Base-by-base conservation (phyloP, 1,140 invertebrate species). In the Drosophila ogumai region DNA sequence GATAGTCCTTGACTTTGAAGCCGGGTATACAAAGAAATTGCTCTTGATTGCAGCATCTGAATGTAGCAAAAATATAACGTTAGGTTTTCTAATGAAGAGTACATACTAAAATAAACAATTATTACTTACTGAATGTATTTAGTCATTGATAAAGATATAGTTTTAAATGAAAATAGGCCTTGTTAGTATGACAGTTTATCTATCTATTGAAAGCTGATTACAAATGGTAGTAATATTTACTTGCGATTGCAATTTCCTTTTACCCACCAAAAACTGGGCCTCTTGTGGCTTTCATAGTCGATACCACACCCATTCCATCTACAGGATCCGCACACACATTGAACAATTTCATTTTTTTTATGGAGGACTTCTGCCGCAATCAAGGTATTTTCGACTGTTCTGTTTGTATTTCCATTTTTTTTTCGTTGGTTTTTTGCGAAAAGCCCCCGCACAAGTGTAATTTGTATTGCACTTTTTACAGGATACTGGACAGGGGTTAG, bases 401-500 rank as follows among this genome's bases (percentile, higher is more conserved):
- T 72, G 43, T 72, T 71, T 72, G 65, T 22, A 71, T 34, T 25
- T 49, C 56, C 15, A 8, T 36, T 6, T 50, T 50, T 49, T 19
- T 13, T 1, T 12, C 4, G 17, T 34, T n/a, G 0, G 34, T 74
- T 75, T 54, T 54, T 38, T 49, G 56, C 13, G 10, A 41, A 46
- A 46, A 56, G 22, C 50, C 41, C 46, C 34, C 49, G 57, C 57
- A 43, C 57, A 59, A 50, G 65, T 58, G 41, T 57, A 79, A 78
- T 79, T 79, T 78, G 75, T 79, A 78, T 64, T 71, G 75, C 46
- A 55, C 54, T 71, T 79, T 78, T 79, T 79, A 47, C 46, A 15
- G 13, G 46, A 47, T 50, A 58, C 41, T 50, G 44, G 22, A 10
- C 46, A 44, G 65, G 46, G 66, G 66, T 69, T 69, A 61, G 66